Base-by-base conservation (phyloP, 2,113 vertebrate genomes). In the Agelaius phoeniceus region DNA sequence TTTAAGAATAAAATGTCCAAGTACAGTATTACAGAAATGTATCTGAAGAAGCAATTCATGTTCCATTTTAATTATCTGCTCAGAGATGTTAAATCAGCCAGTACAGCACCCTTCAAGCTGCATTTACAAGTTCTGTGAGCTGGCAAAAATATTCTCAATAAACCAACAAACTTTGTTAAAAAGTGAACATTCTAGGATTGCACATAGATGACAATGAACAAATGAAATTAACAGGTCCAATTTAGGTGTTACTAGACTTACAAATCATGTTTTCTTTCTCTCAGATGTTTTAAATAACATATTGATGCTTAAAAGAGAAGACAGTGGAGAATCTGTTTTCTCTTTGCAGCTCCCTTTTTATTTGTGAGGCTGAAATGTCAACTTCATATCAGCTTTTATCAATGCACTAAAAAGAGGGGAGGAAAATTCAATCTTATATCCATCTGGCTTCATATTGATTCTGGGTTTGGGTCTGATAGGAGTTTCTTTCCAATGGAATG, bases 401-500 rank as follows among this genome's bases (percentile, higher is more conserved):
- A 63, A 30, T 52, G 43, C 8, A 52, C 11, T 65, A 31, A 55
- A 66, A 62, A 26, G 16, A 76, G n/a, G 9, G 31, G 7, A 13
- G 2, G 0, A 3, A 44, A 80, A 84, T 35, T 58, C 7, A 71
- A 22, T 46, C 18, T 15, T 49, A 7, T 22, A 33, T 63, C 48
- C 2, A 61, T 59, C 18, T 67, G 31, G 2, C 12, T 7, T 72
- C 39, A 33, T 57, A 27, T 5, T 51, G 13, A 46, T 84, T 54
- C 37, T 57, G 6, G 8, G 11, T 4, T 66, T 35, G 52, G 5
- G 19, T 69, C 20, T 0, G 0, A 46, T 9, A 69, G 19, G 9
- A 83, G 48, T 63, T 83, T 79, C 6, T 57, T 90, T 63, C 41
- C 48, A 55, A 35, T 4, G 24, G 8, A 54, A 71, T 58, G 15